Percentiles rank a stretch among this genome's conserved stretches.
phyloP scores from a whole-genome alignment of 2,113 vertebrate species.

The Aptenodytes forsteri region DNA sequence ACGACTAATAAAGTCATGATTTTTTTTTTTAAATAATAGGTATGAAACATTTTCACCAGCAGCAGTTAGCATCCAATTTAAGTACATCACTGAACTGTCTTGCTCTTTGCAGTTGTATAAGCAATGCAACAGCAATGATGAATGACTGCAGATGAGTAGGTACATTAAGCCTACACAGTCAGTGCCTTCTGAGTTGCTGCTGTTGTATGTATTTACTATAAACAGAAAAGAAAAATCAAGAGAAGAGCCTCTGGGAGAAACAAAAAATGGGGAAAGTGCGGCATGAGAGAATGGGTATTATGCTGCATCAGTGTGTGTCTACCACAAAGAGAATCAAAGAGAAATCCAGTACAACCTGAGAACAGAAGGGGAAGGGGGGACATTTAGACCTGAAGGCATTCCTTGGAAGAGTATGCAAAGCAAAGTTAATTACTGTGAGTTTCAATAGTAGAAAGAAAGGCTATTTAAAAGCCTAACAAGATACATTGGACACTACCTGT shows the following conservation, averaged over 20 bases:
- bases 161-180: slow-evolving; percentile 2
- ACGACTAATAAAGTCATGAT: not conserved
- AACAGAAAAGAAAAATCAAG: not conserved
- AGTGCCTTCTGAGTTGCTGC: not conserved
- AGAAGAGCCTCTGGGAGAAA: not conserved
- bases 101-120: not conserved
- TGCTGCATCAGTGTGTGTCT: not conserved
- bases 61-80: not conserved
- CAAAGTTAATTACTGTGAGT: slow-evolving; percentile 1
- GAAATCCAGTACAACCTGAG: not conserved
- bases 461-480: not conserved
- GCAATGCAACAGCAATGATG: not conserved
- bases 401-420: not conserved
- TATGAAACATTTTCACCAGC: not conserved
- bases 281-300: not conserved
- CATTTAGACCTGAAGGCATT: not conserved
- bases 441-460: not conserved
- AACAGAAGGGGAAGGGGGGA: not conserved
- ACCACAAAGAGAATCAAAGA: not conserved
- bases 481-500: not conserved
- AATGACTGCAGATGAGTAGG: slow-evolving; percentile 31
- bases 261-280: not conserved
- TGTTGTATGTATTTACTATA: not conserved
- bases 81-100: not conserved
- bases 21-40: not conserved